phyloP scores from a whole-genome alignment of 2,113 vertebrate genomes.

The Toxostoma redivivum region DNA sequence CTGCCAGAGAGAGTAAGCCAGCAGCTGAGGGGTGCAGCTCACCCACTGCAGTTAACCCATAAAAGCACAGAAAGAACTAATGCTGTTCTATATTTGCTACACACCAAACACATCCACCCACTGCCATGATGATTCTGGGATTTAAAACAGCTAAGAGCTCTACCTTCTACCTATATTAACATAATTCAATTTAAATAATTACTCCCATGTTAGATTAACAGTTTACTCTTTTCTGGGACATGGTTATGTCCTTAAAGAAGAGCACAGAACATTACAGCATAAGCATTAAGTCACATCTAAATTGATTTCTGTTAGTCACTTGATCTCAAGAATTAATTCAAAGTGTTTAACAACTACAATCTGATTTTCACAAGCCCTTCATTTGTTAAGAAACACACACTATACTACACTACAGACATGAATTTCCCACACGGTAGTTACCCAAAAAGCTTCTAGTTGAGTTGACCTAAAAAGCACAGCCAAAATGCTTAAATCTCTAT shows the following conservation, averaged over 20 bases:
- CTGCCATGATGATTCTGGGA: background rate
- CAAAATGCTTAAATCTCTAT: background rate
- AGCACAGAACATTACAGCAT: background rate
- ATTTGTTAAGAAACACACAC: background rate
- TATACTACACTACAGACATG: background rate
- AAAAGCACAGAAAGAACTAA: background rate
- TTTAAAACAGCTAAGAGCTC: background rate
- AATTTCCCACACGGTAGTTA: background rate
- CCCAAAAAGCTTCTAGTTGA: background rate
- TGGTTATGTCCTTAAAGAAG: background rate
- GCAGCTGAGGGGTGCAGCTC: background rate
- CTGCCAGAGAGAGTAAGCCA: background rate
- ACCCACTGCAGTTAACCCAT: background rate
- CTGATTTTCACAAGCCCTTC: background rate
- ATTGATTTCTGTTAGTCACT: background rate
- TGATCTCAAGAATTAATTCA: background rate
- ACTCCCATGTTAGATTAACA: background rate
- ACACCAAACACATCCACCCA: background rate
- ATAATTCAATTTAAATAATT: background rate
- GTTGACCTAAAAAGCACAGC: constrained; percentile 29
- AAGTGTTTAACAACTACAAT: background rate
- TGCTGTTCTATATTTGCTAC: background rate
- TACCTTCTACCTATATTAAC: background rate
- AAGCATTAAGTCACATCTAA: background rate
- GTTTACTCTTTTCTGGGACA: background rate